Percentiles rank a stretch among this genome's conserved stretches.
Evolutionary conservation across 1,140 invertebrate genomes (phyloP).

Genomic region (Drosophila sproati): DNA sequence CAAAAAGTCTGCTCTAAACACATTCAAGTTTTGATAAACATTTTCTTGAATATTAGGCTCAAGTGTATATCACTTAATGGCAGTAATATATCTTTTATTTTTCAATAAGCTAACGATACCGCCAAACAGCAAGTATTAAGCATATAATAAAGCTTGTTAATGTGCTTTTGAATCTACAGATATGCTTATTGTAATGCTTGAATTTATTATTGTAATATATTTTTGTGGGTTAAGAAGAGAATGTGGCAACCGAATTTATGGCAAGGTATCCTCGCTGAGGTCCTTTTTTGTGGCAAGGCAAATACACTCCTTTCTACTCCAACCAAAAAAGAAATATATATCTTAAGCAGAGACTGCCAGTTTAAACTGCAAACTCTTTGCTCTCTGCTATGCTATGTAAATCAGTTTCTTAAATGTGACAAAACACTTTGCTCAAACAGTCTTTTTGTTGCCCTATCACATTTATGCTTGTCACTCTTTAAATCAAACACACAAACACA

Average conservation of each 20-base stretch:
- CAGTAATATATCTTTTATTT: conserved; percentile 2
- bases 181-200: not conserved
- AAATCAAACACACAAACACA: conserved; percentile 19
- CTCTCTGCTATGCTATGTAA: not conserved
- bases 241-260: not conserved
- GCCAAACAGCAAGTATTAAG: not conserved
- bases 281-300: not conserved
- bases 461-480: conserved; percentile 8
- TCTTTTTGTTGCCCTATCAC: conserved; percentile 1
- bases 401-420: conserved; percentile 17
- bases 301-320: not conserved
- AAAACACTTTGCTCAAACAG: not conserved
- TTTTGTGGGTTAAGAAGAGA: not conserved
- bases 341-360: conserved; percentile 1
- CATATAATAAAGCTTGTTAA: not conserved
- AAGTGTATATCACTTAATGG: not conserved
- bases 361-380: not conserved
- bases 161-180: not conserved
- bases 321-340: not conserved
- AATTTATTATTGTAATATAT: conserved; percentile 6
- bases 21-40: no score
- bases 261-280: not conserved
- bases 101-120: not conserved
- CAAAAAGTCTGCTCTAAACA: no score
- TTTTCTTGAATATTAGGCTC: no score